These are phyloP conservation scores for Hypolimnas misippus DNA, from an alignment of 2,888 invertebrate genomes.

Conservation along the genomic window DNA sequence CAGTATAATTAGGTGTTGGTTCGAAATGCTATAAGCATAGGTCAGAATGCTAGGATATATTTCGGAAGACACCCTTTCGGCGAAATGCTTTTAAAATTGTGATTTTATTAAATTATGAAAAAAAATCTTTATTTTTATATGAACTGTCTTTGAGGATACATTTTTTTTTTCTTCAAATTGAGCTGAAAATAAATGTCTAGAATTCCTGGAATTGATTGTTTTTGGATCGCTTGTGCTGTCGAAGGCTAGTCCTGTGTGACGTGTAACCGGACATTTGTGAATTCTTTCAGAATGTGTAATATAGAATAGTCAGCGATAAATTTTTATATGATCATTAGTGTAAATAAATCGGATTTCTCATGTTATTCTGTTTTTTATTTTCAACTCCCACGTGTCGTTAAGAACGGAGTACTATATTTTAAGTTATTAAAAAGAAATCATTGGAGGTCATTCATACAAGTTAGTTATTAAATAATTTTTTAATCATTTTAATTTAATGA, in stretches of 20 bases:
- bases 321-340: constrained; percentile 30
- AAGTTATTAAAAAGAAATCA: too few species aligned
- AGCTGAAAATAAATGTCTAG: background rate
- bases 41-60: too few species aligned
- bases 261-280: background rate
- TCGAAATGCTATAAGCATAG: too few species aligned
- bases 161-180: background rate
- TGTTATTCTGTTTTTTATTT: constrained; percentile 18
- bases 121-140: constrained; percentile 5
- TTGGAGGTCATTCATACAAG: too few species aligned
- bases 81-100: constrained; percentile 1
- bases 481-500: too few species aligned
- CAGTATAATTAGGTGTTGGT: too few species aligned
- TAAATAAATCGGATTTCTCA: constrained; percentile 28
- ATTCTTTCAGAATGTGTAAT: background rate
- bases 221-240: background rate
- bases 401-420: too few species aligned
- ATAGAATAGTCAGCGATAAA: constrained; percentile 9
- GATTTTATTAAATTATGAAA: constrained; percentile 2
- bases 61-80: too few species aligned
- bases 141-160: background rate
- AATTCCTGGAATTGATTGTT: background rate
- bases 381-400: too few species aligned
- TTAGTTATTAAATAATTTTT: too few species aligned
- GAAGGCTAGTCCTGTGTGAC: background rate